phyloP scores from a whole-genome alignment of 2,888 invertebrate species.

The Abscondita cerata region DNA sequence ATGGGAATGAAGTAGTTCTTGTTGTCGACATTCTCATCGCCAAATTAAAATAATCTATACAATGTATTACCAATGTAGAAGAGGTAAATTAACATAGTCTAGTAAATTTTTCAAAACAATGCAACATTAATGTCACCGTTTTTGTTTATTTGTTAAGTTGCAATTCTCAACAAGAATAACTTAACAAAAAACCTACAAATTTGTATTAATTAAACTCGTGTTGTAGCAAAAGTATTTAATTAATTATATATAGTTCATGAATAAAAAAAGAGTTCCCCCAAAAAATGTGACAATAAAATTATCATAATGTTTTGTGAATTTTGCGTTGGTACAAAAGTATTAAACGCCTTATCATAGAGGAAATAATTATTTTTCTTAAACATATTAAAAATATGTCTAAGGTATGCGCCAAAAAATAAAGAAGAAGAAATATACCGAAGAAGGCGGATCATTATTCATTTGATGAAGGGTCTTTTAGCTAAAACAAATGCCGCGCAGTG shows the following conservation, averaged over 20 bases:
- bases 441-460: constrained; percentile 47
- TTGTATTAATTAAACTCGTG: constrained; percentile 29
- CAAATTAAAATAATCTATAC: constrained; percentile 23
- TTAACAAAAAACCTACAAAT: constrained; percentile 26
- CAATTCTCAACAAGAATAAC: constrained; percentile 26
- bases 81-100: constrained; percentile 27
- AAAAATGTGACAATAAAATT: not conserved
- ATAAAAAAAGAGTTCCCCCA: not conserved
- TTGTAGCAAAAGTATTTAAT: constrained; percentile 21
- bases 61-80: constrained; percentile 17
- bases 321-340: too few relatives aligned
- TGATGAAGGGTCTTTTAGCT: constrained; percentile 46
- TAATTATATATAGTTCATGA: constrained; percentile 27
- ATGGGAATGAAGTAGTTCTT: constrained; percentile 1
- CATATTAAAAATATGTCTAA: constrained; percentile 26
- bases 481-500: constrained; percentile 47
- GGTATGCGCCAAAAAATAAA: constrained; percentile 25
- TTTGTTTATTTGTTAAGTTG: constrained; percentile 19
- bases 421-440: constrained; percentile 28
- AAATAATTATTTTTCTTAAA: constrained; percentile 16
- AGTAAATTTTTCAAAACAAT: constrained; percentile 32
- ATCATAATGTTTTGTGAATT: not conserved
- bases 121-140: constrained; percentile 27
- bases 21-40: constrained; percentile 18
- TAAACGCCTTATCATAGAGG: too few relatives aligned